phyloP scores from a whole-genome alignment of 2,888 invertebrate genomes.

The Sipunculus nudus region DNA sequence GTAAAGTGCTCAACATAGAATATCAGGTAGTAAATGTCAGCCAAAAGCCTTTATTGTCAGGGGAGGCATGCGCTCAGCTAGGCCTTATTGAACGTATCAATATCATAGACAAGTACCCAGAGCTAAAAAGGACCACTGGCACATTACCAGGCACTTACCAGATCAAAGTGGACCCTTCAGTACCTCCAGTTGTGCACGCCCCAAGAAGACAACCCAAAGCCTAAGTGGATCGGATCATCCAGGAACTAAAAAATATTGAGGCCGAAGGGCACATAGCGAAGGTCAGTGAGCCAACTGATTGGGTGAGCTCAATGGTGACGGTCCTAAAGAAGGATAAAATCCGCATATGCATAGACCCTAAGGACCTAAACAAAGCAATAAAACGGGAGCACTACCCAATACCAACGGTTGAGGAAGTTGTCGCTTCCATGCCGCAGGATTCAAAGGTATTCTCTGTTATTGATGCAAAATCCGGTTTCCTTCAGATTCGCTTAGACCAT shows the following conservation, averaged over 20 bases:
- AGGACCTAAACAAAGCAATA: conserved; percentile 36
- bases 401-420: conserved; percentile 41
- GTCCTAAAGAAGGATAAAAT: conserved; percentile 36
- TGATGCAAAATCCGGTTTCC: conserved; percentile 42
- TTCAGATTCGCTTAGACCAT: conserved; percentile 40
- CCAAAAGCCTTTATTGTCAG: too few relatives aligned
- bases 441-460: conserved; percentile 41
- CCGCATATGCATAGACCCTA: conserved; percentile 39
- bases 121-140: neutral
- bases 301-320: conserved; percentile 43
- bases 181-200: conserved; percentile 25
- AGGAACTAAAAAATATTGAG: conserved; percentile 42
- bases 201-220: conserved; percentile 25
- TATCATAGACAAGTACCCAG: too few relatives aligned
- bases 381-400: conserved; percentile 38
- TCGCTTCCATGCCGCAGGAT: conserved; percentile 32
- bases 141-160: too few relatives aligned
- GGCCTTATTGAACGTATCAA: too few relatives aligned
- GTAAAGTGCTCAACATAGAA: too few relatives aligned
- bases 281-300: conserved; percentile 39
- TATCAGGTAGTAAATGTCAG: too few relatives aligned
- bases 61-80: too few relatives aligned
- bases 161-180: conserved; percentile 25
- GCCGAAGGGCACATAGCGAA: conserved; percentile 32
- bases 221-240: conserved; percentile 16